phyloP scores from a whole-genome alignment of 1,140 invertebrate genomes.

The Drosophila kurseongensis region DNA sequence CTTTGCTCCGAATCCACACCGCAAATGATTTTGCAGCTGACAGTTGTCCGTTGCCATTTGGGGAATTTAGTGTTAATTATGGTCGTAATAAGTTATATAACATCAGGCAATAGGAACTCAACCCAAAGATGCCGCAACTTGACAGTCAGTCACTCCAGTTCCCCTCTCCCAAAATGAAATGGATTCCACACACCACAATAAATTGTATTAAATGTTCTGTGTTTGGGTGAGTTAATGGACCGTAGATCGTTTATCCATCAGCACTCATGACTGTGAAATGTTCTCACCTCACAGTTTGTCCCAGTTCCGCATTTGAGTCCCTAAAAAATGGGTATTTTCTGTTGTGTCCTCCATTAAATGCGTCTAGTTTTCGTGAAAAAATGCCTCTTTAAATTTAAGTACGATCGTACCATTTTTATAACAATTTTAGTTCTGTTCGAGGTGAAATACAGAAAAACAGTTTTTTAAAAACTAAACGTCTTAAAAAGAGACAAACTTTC shows the following conservation, averaged over 20 bases:
- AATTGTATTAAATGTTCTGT: constrained; percentile 37
- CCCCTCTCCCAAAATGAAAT: constrained; percentile 9
- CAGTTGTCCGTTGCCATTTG: constrained; percentile 72
- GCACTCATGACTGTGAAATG: neutral
- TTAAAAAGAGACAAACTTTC: too few species aligned
- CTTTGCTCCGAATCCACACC: constrained; percentile 26
- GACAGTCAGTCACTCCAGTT: constrained; percentile 21
- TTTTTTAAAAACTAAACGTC: too few species aligned
- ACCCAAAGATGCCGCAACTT: constrained; percentile 15
- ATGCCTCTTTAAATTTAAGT: too few species aligned
- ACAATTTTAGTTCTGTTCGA: too few species aligned
- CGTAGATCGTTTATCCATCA: constrained; percentile 14
- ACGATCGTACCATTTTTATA: too few species aligned
- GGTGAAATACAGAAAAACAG: too few species aligned
- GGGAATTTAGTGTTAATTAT: constrained; percentile 79
- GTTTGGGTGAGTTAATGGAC: constrained; percentile 23
- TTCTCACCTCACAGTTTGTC: neutral
- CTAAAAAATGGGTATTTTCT: neutral
- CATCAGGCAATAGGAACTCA: constrained; percentile 30
- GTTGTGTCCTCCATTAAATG: too few species aligned
- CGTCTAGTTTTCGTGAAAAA: too few species aligned
- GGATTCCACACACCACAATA: constrained; percentile 5
- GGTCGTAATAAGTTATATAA: constrained; percentile 74
- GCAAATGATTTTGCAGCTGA: constrained; percentile 76
- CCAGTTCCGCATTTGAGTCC: neutral